These are phyloP conservation scores for Chelidonichthys spinosus DNA, from an alignment of 2,797 vertebrate genomes.

Conservation along the genomic window DNA sequence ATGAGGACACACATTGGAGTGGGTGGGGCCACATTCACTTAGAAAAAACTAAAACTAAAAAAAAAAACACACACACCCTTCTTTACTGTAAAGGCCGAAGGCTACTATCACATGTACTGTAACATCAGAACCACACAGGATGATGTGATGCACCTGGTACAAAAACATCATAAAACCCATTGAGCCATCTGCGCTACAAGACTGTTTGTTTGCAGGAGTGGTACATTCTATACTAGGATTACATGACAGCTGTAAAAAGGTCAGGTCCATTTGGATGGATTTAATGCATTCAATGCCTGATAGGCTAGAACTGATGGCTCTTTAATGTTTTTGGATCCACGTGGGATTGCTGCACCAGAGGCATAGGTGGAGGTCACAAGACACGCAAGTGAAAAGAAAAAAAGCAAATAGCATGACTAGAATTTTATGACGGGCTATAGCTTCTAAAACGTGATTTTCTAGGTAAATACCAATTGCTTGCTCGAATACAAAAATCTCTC, in stretches of 20 bases:
- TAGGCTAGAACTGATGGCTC: conserved; percentile 31
- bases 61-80: conserved; percentile 26
- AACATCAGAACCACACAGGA: conserved; percentile 48
- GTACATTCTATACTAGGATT: conserved; percentile 11
- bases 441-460: conserved; percentile 25
- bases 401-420: conserved; percentile 37
- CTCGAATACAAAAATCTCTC: conserved; percentile 62
- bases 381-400: conserved; percentile 41
- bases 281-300: conserved; percentile 44
- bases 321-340: conserved; percentile 24
- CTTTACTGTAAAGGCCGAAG: conserved; percentile 39
- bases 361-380: conserved; percentile 32
- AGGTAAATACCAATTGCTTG: conserved; percentile 3
- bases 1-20: conserved; percentile 62
- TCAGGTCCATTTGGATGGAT: conserved; percentile 9
- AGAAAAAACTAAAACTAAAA: conserved; percentile 2
- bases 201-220: conserved; percentile 26
- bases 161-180: conserved; percentile 60
- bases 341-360: conserved; percentile 29
- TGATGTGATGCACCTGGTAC: conserved; percentile 48
- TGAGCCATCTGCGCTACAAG: conserved; percentile 31
- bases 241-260: conserved; percentile 32
- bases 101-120: conserved; percentile 34
- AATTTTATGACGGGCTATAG: conserved; percentile 19
- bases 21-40: conserved; percentile 53